Conservation (phyloP, 2,888 invertebrate genomes). For the Ischnura elegans region DNA sequence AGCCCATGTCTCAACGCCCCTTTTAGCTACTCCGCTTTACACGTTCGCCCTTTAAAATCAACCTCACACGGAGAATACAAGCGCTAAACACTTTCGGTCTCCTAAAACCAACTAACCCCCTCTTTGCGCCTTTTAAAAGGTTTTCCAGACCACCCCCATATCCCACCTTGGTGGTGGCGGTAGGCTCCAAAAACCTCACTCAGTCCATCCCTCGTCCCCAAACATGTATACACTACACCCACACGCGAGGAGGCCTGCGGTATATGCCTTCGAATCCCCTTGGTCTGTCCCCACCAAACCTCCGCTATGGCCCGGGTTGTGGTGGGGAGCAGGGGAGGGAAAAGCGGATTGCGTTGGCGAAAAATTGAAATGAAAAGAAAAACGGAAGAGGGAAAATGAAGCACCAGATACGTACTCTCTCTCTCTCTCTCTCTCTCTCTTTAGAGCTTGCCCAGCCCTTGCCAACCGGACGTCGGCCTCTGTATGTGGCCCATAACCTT, state of each 20-base stretch:
- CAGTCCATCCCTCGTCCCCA: not conserved
- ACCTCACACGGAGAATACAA: not conserved
- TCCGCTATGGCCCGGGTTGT: not conserved
- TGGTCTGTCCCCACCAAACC: constrained; percentile 2
- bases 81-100: not conserved
- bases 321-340: not conserved
- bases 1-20: no score
- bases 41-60: not conserved
- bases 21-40: not conserved
- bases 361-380: not conserved
- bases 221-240: no score
- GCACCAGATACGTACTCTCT: not conserved
- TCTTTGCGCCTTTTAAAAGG: not conserved
- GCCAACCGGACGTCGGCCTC: not conserved
- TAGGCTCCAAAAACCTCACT: not conserved
- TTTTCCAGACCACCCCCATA: not conserved
- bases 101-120: not conserved
- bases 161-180: no score
- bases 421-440: not conserved
- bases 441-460: not conserved
- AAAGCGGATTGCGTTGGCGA: constrained; percentile 17
- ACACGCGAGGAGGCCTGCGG: not conserved
- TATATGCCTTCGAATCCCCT: not conserved
- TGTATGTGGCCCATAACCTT: not conserved
- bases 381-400: not conserved